These are phyloP conservation scores for Saxidomus purpurata DNA, from an alignment of 1,140 invertebrate species.

Conservation along the genomic window DNA sequence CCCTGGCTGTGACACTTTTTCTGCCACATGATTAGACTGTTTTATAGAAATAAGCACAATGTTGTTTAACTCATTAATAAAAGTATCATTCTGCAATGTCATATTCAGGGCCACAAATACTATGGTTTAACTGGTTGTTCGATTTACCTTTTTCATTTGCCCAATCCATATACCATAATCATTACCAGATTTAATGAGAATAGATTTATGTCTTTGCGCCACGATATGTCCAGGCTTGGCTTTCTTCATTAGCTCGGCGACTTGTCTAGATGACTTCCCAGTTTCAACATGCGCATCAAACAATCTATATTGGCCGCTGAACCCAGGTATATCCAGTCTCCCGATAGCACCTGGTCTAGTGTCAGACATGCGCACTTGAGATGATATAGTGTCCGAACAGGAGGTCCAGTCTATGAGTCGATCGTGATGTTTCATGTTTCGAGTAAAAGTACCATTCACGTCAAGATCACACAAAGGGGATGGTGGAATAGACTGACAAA, in stretches of 20 bases:
- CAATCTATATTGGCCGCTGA: background rate
- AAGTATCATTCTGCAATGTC: too few relatives aligned
- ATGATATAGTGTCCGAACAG: constrained; percentile 20
- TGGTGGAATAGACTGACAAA: background rate
- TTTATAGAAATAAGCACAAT: too few relatives aligned
- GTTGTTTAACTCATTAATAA: too few relatives aligned
- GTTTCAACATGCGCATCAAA: constrained; percentile 45
- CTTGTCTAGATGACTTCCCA: background rate
- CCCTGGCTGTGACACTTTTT: too few relatives aligned
- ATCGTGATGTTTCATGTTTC: constrained; percentile 44
- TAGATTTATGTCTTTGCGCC: background rate
- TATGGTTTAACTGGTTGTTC: too few relatives aligned
- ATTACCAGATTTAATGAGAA: constrained; percentile 29
- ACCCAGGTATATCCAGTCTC: background rate
- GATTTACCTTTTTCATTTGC: constrained; percentile 54
- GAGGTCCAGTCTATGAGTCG: constrained; percentile 31
- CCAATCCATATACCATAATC: constrained; percentile 48
- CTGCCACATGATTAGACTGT: too few relatives aligned
- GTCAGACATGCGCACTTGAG: constrained; percentile 50
- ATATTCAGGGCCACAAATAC: too few relatives aligned
- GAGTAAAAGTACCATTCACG: background rate
- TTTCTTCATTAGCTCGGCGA: background rate
- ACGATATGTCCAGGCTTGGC: background rate
- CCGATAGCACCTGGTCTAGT: constrained; percentile 44
- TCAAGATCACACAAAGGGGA: background rate